These are phyloP conservation scores for Drosophila niveifrons DNA, from an alignment of 2,888 invertebrate genomes.

Conservation along the genomic window DNA sequence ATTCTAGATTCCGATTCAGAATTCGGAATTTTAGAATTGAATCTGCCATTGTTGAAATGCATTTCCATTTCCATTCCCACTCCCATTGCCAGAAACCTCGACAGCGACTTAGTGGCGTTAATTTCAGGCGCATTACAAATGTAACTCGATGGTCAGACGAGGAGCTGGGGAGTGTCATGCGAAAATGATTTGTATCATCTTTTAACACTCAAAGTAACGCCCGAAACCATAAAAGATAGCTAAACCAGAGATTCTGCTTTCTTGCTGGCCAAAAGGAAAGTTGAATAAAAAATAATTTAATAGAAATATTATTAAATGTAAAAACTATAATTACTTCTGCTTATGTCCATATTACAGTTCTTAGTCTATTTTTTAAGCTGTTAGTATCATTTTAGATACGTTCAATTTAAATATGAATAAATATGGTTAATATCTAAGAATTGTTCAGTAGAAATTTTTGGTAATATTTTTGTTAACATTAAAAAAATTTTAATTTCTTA, in stretches of 20 bases:
- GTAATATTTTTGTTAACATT: no score
- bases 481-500: no score
- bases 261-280: no score
- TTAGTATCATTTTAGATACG: no score
- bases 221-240: neutral
- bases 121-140: slow-evolving; percentile 71
- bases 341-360: no score
- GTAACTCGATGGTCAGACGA: slow-evolving; percentile 49
- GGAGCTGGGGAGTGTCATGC: slow-evolving; percentile 1
- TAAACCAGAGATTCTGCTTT: neutral
- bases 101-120: slow-evolving; percentile 64
- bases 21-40: slow-evolving; percentile 49
- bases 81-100: slow-evolving; percentile 5
- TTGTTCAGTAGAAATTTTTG: no score
- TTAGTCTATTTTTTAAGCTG: no score
- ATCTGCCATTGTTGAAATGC: slow-evolving; percentile 65
- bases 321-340: no score
- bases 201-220: slow-evolving; percentile 16
- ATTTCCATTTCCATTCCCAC: slow-evolving; percentile 40
- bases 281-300: no score
- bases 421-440: no score
- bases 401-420: no score
- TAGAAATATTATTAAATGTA: no score
- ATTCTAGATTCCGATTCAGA: slow-evolving; percentile 18
- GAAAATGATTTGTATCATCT: slow-evolving; percentile 34